Evolutionary conservation across 1,140 invertebrate genomes (phyloP).

Genomic region (Lamellibrachia luymesi): DNA sequence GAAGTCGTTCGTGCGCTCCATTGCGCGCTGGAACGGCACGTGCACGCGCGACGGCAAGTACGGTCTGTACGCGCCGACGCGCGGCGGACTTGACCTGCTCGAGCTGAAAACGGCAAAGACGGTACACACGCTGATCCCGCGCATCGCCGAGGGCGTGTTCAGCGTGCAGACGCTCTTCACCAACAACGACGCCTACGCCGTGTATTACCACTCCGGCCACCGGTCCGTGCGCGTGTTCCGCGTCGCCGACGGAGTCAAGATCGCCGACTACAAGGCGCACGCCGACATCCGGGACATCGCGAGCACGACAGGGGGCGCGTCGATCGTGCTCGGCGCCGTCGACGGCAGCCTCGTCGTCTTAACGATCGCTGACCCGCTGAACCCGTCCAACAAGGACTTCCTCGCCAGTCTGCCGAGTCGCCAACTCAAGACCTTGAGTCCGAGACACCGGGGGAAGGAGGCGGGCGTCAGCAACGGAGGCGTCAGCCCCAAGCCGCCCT

Average conservation of each 20-base stretch:
- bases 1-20: conserved; percentile 58
- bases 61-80: conserved; percentile 85
- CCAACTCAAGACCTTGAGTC: not conserved
- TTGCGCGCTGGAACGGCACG: conserved; percentile 61
- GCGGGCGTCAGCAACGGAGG: not conserved
- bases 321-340: conserved; percentile 83
- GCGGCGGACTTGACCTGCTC: conserved; percentile 81
- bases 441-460: not conserved
- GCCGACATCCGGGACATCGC: conserved; percentile 86
- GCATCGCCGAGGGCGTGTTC: conserved; percentile 92
- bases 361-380: conserved; percentile 77
- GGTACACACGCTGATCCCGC: conserved; percentile 81
- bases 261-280: conserved; percentile 89
- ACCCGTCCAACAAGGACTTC: conserved; percentile 44
- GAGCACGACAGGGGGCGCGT: conserved; percentile 75
- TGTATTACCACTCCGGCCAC: conserved; percentile 93
- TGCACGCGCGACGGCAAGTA: conserved; percentile 66
- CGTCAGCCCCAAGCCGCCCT: not conserved
- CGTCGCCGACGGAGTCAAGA: conserved; percentile 80
- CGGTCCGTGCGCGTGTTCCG: conserved; percentile 91
- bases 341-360: conserved; percentile 92
- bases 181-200: conserved; percentile 88
- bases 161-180: conserved; percentile 93
- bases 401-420: conserved; percentile 29
- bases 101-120: conserved; percentile 65